These are phyloP conservation scores for Idris sp. DNA, from an alignment of 1,140 invertebrate genomes.

Conservation along the genomic window DNA sequence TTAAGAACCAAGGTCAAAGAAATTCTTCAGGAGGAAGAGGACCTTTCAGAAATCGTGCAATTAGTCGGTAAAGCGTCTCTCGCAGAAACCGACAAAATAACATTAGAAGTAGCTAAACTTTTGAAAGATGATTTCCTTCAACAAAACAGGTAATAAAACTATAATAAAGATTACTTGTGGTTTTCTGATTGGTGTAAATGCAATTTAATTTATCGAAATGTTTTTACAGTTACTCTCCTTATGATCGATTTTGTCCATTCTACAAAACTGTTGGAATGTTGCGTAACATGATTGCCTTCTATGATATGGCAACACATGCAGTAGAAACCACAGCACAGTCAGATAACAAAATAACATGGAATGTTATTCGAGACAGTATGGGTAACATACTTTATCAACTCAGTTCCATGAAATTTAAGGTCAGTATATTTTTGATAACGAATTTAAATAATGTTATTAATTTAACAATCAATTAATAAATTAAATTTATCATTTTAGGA, in stretches of 20 bases:
- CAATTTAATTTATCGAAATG: no score
- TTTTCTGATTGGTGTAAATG: no score
- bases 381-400: slow-evolving; percentile 97
- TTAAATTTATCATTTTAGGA: slow-evolving; percentile 87
- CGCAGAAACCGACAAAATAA: slow-evolving; percentile 99
- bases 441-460: not conserved
- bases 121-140: slow-evolving; percentile 99
- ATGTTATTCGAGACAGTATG: slow-evolving; percentile 97
- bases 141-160: slow-evolving; percentile 89
- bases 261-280: slow-evolving; percentile 99
- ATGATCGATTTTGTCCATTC: slow-evolving; percentile 99
- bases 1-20: slow-evolving; percentile 95
- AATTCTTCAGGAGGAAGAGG: slow-evolving; percentile 99
- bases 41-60: slow-evolving; percentile 99
- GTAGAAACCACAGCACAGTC: slow-evolving; percentile 98
- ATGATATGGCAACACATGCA: slow-evolving; percentile 97
- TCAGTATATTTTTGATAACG: slow-evolving; percentile 69
- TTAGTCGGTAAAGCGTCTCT: slow-evolving; percentile 99
- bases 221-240: slow-evolving; percentile 87
- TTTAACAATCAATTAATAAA: not conserved
- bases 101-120: slow-evolving; percentile 98
- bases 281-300: slow-evolving; percentile 98
- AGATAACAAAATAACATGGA: slow-evolving; percentile 99
- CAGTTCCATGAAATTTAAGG: slow-evolving; percentile 99
- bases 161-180: no score